Evolutionary conservation across 2,888 invertebrate species (phyloP), one percentile per base, ranked within the genome.

Genomic region (Steinernema carpocapsae): DNA sequence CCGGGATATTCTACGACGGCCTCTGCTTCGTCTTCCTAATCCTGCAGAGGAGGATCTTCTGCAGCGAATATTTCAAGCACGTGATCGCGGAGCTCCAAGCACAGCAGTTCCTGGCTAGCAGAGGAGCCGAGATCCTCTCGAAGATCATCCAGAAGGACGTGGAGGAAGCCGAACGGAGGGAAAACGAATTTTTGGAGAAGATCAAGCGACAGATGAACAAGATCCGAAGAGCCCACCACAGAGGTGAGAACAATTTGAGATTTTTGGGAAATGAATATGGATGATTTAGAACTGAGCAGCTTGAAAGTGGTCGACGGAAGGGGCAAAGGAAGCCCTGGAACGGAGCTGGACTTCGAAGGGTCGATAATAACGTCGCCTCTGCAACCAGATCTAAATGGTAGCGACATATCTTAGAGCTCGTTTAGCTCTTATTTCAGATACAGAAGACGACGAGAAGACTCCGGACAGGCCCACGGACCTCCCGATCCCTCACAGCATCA

Each of bases 141-240:
- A 93, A 94, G 85, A 90, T 95, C 75, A 91, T 94, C 76, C 92
- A 92, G 81, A 93, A 94, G 87, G 93, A 94, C 88, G 94, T 96
- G 89, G 90, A 91, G 72, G 92, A 93, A 82, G 94, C 95, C 87
- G 93, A 93, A 77, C 92, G 93, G 74, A 91, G 92, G 72, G 97
- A 97, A 87, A 91, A 91, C 43, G 92, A 92, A 80, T 93, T 95
- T 74, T 90, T 97, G 81, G 92, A 93, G 83, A 95, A 95, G 88
- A 94, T 97, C 73, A 94, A 94, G 88, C 91, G 92, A 74, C 97
- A 97, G 89, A 97, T 97, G 96, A 95, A 95, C 87, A 91, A 93
- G 82, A 96, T 97, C 46, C 77, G 75, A 19, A 72, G 72, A 26
- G 74, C 72, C 32, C 77, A 79, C 19, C 70, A 45, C 14, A 45